Percentiles rank a stretch among this genome's conserved stretches.
Conservation (phyloP, 2,888 invertebrate species). For the Ypsolopha sequella region DNA sequence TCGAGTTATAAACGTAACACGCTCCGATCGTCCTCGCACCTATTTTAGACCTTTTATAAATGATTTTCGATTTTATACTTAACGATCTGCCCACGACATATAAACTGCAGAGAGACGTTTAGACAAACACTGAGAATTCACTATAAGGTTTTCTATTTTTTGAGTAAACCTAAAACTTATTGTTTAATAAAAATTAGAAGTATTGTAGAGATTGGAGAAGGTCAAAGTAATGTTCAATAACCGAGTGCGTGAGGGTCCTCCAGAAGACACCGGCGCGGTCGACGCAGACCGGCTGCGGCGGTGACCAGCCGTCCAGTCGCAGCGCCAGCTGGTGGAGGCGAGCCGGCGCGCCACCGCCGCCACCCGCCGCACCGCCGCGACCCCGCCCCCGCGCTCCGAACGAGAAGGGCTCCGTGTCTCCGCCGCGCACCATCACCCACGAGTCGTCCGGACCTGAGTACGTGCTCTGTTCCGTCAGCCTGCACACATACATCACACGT, state of each 20-base stretch:
- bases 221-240: conserved; percentile 10
- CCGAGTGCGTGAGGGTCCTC: conserved; percentile 61
- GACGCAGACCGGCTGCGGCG: conserved; percentile 90
- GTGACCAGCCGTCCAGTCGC: conserved; percentile 90
- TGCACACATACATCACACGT: conserved; percentile 11
- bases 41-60: no score
- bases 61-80: no score
- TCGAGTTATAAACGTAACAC: no score
- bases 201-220: no score
- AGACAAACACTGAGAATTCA: no score
- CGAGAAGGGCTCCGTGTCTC: conserved; percentile 86
- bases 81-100: no score
- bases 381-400: conserved; percentile 81
- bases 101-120: no score
- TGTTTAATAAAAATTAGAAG: no score
- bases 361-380: conserved; percentile 73
- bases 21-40: no score
- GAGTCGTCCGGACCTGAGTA: conserved; percentile 60
- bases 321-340: conserved; percentile 90
- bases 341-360: conserved; percentile 81
- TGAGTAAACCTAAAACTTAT: no score
- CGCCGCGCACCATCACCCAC: conserved; percentile 81
- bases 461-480: conserved; percentile 22
- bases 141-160: no score
- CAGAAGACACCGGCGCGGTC: conserved; percentile 97